These are phyloP conservation scores for Lytechinus pictus DNA, from an alignment of 35 echinoderm and acorn worm genomes.

Conservation along the genomic window DNA sequence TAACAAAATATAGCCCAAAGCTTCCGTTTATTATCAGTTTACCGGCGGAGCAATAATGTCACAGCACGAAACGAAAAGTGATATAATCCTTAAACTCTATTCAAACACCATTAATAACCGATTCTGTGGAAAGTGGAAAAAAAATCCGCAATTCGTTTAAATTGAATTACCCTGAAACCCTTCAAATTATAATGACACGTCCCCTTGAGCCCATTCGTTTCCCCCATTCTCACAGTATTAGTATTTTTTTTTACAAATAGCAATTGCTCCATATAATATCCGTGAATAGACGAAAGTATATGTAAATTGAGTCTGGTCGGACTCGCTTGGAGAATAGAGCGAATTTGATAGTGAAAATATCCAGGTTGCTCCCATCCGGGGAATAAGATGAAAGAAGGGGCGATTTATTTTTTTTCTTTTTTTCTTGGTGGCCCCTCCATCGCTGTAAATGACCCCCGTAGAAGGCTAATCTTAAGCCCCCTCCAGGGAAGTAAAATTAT, in stretches of 20 bases:
- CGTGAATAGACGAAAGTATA: neutral
- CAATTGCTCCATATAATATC: constrained; percentile 20
- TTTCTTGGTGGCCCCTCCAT: neutral
- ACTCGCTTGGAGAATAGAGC: neutral
- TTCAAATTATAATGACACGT: constrained; percentile 5
- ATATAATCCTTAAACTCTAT: constrained; percentile 6
- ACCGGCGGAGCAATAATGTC: neutral
- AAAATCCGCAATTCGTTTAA: neutral
- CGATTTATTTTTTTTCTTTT: neutral
- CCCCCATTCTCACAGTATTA: neutral
- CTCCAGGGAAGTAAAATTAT: constrained; percentile 34
- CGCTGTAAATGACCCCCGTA: neutral
- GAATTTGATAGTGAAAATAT: constrained; percentile 41
- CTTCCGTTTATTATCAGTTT: neutral
- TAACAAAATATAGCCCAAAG: constrained; percentile 4
- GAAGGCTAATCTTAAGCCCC: neutral
- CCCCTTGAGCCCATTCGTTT: neutral
- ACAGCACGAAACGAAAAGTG: constrained; percentile 9
- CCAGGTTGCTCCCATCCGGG: neutral
- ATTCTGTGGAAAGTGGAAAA: neutral
- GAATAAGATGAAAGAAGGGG: neutral
- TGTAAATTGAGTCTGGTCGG: neutral
- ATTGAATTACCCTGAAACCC: neutral
- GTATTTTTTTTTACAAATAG: neutral
- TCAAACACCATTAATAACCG: constrained; percentile 18